Evolutionary conservation across 2,888 invertebrate genomes (phyloP), one percentile per base, ranked within the genome.

Genomic region (Cordilura impudica): DNA sequence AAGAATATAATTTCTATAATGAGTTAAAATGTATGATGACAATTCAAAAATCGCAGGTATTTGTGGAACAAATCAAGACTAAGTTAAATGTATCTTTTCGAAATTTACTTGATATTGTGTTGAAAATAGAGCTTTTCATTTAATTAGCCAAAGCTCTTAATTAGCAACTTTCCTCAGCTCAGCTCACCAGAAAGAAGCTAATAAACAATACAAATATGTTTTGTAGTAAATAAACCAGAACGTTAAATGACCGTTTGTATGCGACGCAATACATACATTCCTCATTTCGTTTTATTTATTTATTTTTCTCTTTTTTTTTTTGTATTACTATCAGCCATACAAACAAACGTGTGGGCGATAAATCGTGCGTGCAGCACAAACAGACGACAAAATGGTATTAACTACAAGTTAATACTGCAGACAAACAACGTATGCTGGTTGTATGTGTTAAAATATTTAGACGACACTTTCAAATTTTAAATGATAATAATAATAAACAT

Each of bases 261-360:
- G 45, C 31, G 45, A 60, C 53, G 69, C 63, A 51, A 58, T 26
- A 19, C 63, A 51, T 31, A 53, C 19, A 60, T 66, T 65, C 85
- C 85, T 85, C 83, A 83, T 85, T 87, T 86, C 84, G 8, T 8
- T 47, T 23, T 2, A 47, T 29, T 1, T 35, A 12, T 35, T 10
- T 39, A n/a, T 12, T 43, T n/a, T n/a, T n/a, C n/a, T n/a, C n/a
- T n/a, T n/a, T n/a, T n/a, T n/a, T n/a, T n/a, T n/a, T n/a, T n/a
- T n/a, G n/a, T n/a, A n/a, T 10, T 45, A 21, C 31, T 49, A 61
- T 61, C 29, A 26, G 51, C 23, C 21, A 58, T 69, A 56, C 49
- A 63, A 69, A 58, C 23, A 61, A 69, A 43, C 65, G 70, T 71
- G 78, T 74, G 74, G 78, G 70, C 69, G 74, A 71, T 61, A 35